A percentile compares a stretch with the other conserved stretches of the same genome.
These are phyloP conservation scores for Hyaena hyaena DNA, from an alignment of 2,113 vertebrate species.

Conservation along the genomic window DNA sequence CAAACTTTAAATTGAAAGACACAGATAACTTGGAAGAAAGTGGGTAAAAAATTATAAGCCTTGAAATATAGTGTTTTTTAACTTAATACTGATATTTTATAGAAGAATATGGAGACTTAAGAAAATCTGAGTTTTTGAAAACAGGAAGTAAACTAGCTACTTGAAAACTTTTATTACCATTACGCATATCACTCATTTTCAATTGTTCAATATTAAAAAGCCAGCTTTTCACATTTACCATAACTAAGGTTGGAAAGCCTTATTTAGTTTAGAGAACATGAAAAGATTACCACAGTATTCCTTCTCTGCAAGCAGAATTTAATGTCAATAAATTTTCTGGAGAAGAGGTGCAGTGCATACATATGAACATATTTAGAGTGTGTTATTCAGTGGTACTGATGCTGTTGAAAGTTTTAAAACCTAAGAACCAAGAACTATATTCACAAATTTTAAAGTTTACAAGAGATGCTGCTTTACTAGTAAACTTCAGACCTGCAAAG, in stretches of 20 bases:
- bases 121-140: not conserved
- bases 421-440: slow-evolving; percentile 37
- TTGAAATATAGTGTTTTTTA: not conserved
- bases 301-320: not conserved
- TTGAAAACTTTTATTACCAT: not conserved
- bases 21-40: not conserved
- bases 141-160: not conserved
- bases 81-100: not conserved
- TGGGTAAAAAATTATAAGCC: not conserved
- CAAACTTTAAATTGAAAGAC: not conserved
- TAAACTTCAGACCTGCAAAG: slow-evolving; percentile 56
- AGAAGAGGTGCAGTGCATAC: not conserved
- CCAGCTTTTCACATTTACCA: not conserved
- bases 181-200: not conserved
- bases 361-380: slow-evolving; percentile 24
- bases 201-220: not conserved
- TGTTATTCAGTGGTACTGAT: slow-evolving; percentile 9
- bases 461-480: slow-evolving; percentile 60
- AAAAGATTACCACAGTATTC: not conserved
- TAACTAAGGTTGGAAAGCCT: not conserved
- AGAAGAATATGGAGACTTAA: not conserved
- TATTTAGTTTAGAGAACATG: not conserved
- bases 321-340: not conserved
- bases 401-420: slow-evolving; percentile 18
- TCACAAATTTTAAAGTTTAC: slow-evolving; percentile 50